Percentiles rank a stretch among this genome's conserved stretches.
Evolutionary conservation across 2,888 invertebrate genomes (phyloP).

Genomic region (Zaprionus bogoriensis): DNA sequence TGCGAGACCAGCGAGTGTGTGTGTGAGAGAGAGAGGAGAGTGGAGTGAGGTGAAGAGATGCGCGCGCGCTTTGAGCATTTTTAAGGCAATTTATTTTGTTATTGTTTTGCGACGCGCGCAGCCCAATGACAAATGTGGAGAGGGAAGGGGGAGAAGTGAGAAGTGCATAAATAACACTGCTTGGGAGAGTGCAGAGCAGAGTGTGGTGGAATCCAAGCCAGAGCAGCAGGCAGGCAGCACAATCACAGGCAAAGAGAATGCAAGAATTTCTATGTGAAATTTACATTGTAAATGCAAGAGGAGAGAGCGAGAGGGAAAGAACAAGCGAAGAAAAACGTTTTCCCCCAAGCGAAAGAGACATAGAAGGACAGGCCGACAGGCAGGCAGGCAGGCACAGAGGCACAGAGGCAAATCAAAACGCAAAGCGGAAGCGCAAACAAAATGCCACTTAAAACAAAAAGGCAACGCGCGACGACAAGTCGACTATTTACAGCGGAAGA

Average conservation of each 20-base stretch:
- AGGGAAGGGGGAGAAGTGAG: background rate
- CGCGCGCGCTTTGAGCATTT: no score
- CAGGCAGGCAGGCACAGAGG: slow-evolving; percentile 4
- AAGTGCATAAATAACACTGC: background rate
- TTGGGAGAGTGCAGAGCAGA: background rate
- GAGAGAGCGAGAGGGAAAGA: background rate
- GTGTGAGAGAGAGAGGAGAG: no score
- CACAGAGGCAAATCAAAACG: slow-evolving; percentile 32
- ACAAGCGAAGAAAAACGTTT: background rate
- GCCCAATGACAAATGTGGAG: slow-evolving; percentile 47
- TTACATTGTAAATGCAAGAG: slow-evolving; percentile 26
- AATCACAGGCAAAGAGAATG: background rate
- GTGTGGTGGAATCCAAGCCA: slow-evolving; percentile 1
- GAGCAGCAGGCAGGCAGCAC: background rate
- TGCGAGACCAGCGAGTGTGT: no score
- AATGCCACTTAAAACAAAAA: slow-evolving; percentile 64
- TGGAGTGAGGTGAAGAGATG: no score
- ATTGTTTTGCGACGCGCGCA: slow-evolving; percentile 68
- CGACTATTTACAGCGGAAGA: slow-evolving; percentile 27
- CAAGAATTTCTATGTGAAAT: background rate
- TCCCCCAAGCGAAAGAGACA: no score
- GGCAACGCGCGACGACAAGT: slow-evolving; percentile 28
- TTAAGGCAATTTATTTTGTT: slow-evolving; percentile 51
- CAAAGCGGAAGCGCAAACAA: slow-evolving; percentile 69
- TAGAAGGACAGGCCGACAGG: no score